Conservation (phyloP, 2,888 invertebrate genomes). For the Isoperla grammatica region DNA sequence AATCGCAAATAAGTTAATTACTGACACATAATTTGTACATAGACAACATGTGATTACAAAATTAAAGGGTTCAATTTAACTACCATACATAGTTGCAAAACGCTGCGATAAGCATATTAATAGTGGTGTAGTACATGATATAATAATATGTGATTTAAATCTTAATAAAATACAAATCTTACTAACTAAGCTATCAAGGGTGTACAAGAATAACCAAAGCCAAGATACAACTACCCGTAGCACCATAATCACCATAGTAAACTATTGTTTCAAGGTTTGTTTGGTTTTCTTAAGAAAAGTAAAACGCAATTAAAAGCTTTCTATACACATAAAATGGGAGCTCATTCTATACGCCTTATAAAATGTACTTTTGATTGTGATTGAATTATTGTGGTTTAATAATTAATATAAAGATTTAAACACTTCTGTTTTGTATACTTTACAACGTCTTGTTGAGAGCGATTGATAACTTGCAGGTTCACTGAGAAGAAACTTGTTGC, state of each 20-base stretch:
- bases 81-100: slow-evolving; percentile 28
- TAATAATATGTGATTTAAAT: not conserved
- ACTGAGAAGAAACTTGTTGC: not conserved
- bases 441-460: not conserved
- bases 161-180: not conserved
- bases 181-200: not conserved
- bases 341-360: not conserved
- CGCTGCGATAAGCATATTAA: slow-evolving; percentile 29
- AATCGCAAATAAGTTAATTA: too few species aligned
- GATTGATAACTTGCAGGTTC: not conserved
- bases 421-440: too few species aligned
- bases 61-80: slow-evolving; percentile 23
- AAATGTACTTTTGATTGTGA: not conserved
- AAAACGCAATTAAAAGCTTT: too few species aligned
- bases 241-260: not conserved
- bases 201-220: slow-evolving; percentile 6
- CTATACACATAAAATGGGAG: not conserved
- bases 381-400: not conserved
- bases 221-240: slow-evolving; percentile 17
- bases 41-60: slow-evolving; percentile 13
- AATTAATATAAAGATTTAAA: too few species aligned
- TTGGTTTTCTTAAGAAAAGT: too few species aligned
- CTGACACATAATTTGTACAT: too few species aligned
- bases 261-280: too few species aligned
- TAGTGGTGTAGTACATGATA: slow-evolving; percentile 18